These are phyloP conservation scores for Metaphire vulgaris DNA, from an alignment of 1,140 invertebrate genomes.

Conservation along the genomic window DNA sequence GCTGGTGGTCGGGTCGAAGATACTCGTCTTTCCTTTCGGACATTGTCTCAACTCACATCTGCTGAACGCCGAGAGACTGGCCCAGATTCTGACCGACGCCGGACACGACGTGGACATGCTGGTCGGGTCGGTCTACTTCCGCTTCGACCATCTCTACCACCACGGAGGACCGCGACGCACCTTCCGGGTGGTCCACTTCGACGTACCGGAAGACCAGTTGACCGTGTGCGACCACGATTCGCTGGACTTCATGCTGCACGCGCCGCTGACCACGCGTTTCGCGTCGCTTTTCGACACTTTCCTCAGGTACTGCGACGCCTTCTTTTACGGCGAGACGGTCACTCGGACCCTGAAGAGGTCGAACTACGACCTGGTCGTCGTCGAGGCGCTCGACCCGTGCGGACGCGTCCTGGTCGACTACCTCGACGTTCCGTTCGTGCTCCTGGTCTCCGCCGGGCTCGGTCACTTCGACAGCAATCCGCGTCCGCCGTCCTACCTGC, in stretches of 20 bases:
- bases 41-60: slow-evolving; percentile 24
- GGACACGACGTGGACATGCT: background rate
- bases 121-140: background rate
- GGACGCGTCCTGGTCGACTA: slow-evolving; percentile 18
- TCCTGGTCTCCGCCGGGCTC: slow-evolving; percentile 15
- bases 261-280: background rate
- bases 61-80: slow-evolving; percentile 18
- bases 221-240: slow-evolving; percentile 12
- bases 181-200: background rate
- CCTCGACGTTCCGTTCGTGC: slow-evolving; percentile 23
- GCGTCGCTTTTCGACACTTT: slow-evolving; percentile 17
- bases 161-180: background rate
- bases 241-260: slow-evolving; percentile 9
- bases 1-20: background rate
- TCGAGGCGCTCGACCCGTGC: slow-evolving; percentile 22
- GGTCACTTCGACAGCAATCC: slow-evolving; percentile 5
- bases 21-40: slow-evolving; percentile 22
- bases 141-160: background rate
- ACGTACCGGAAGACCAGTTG: slow-evolving; percentile 1
- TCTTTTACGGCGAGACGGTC: background rate
- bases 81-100: background rate
- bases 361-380: slow-evolving; percentile 16
- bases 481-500: slow-evolving; percentile 18
- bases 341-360: background rate
- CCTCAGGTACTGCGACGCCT: slow-evolving; percentile 8